These are phyloP conservation scores for Pterocles orientalis DNA, from an alignment of 2,113 vertebrate species.

Conservation along the genomic window DNA sequence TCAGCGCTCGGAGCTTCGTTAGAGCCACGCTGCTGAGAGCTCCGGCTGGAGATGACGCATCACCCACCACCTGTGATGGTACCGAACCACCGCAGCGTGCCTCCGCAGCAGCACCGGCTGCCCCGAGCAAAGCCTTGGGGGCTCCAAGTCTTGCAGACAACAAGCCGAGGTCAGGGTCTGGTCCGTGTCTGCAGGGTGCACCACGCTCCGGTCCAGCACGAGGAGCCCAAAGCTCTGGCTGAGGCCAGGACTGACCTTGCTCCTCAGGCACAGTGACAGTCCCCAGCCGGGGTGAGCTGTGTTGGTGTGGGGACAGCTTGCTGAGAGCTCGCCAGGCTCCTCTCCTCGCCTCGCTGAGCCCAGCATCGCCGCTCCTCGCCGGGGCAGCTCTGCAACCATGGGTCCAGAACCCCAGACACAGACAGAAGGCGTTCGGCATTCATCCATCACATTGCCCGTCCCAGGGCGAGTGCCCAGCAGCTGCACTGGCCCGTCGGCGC, in stretches of 20 bases:
- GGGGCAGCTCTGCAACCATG: not conserved
- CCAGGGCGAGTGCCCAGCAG: not conserved
- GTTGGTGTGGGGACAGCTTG: too few relatives aligned
- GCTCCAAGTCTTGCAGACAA: not conserved
- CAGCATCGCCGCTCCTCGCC: rapidly evolving
- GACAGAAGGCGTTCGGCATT: not conserved
- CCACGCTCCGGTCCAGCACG: rapidly evolving
- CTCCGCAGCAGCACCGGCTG: not conserved
- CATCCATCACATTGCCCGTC: not conserved
- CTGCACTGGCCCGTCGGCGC: not conserved
- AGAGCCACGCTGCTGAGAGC: not conserved
- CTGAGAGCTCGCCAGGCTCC: too few relatives aligned
- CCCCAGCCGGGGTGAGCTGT: not conserved
- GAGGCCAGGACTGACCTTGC: not conserved
- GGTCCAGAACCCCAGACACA: not conserved
- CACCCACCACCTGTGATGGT: not conserved
- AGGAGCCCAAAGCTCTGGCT: not conserved
- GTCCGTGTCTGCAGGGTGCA: not conserved
- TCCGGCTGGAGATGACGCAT: not conserved
- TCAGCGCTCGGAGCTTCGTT: not conserved
- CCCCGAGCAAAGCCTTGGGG: not conserved
- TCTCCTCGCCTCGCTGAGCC: rapidly evolving
- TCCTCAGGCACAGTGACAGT: rapidly evolving
- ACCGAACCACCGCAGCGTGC: not conserved
- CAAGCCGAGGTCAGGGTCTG: not conserved